phyloP scores from a whole-genome alignment of 2,113 vertebrate genomes.

The Egretta garzetta region DNA sequence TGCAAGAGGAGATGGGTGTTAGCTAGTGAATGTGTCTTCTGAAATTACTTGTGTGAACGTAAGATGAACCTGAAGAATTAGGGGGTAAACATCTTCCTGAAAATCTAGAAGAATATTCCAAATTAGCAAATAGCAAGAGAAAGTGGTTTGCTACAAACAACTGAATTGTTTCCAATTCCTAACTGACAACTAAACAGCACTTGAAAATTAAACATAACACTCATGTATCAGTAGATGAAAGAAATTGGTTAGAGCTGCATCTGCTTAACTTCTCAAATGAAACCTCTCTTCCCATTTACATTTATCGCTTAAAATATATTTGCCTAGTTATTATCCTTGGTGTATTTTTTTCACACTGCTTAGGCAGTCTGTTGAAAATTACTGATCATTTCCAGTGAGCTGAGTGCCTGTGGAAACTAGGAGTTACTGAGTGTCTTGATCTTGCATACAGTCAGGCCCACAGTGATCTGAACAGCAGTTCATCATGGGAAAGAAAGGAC shows the following conservation, averaged over 20 bases:
- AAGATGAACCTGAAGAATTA: not conserved
- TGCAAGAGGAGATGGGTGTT: slow-evolving; percentile 15
- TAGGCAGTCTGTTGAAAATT: slow-evolving; percentile 13
- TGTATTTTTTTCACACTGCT: not conserved
- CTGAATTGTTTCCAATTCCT: not conserved
- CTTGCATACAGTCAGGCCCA: not conserved
- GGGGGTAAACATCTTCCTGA: not conserved
- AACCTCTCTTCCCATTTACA: not conserved
- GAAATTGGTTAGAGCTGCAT: not conserved
- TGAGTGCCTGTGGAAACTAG: not conserved
- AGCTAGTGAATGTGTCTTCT: not conserved
- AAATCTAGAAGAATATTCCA: not conserved
- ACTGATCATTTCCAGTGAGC: not conserved
- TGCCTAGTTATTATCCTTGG: not conserved
- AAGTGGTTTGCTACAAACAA: not conserved
- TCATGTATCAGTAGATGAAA: not conserved
- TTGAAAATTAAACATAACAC: slow-evolving; percentile 1
- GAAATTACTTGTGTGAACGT: not conserved
- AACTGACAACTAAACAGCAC: not conserved
- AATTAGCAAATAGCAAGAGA: not conserved
- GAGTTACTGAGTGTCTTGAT: not conserved
- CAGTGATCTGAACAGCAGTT: not conserved
- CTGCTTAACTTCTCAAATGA: slow-evolving; percentile 14
- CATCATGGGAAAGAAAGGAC: slow-evolving; percentile 9
- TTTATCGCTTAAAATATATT: not conserved